Percentiles rank a stretch among this genome's conserved stretches.
phyloP scores from a whole-genome alignment of 1,140 invertebrate genomes.

The Aphelenchoides besseyi region DNA sequence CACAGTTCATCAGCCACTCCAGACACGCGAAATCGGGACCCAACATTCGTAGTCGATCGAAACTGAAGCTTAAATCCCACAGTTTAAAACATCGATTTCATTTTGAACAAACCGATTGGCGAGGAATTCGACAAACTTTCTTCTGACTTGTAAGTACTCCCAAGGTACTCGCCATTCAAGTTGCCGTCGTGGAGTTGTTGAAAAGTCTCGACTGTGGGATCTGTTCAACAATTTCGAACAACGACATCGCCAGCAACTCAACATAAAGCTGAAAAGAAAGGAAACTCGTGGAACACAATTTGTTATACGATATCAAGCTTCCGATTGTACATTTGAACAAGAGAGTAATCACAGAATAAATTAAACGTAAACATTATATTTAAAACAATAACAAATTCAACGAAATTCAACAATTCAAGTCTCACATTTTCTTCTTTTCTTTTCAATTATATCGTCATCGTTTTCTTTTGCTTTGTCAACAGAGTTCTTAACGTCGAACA shows the following conservation, averaged over 20 bases:
- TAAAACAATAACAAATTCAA: neutral
- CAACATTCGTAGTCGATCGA: conserved; percentile 44
- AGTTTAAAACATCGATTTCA: neutral
- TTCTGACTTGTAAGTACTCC: conserved; percentile 6
- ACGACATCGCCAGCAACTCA: neutral
- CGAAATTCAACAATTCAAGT: neutral
- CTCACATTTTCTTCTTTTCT: neutral
- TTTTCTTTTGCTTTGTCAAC: neutral
- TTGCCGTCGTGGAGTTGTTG: neutral
- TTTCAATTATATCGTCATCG: neutral
- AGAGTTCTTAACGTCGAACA: neutral
- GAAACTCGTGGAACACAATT: neutral
- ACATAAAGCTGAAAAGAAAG: conserved; percentile 1
- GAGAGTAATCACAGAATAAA: neutral
- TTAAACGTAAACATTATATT: neutral
- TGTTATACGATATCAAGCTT: neutral
- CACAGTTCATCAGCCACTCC: conserved; percentile 61
- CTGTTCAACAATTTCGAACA: neutral
- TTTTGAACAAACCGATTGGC: neutral
- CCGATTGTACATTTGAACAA: neutral
- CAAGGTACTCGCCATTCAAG: neutral
- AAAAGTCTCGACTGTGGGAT: neutral
- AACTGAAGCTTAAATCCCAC: conserved; percentile 34
- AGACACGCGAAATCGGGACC: conserved; percentile 59
- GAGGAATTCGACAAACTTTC: neutral